Evolutionary conservation across 2,113 vertebrate species (phyloP).

Genomic region (Sinocyclocheilus rhinocerous): DNA sequence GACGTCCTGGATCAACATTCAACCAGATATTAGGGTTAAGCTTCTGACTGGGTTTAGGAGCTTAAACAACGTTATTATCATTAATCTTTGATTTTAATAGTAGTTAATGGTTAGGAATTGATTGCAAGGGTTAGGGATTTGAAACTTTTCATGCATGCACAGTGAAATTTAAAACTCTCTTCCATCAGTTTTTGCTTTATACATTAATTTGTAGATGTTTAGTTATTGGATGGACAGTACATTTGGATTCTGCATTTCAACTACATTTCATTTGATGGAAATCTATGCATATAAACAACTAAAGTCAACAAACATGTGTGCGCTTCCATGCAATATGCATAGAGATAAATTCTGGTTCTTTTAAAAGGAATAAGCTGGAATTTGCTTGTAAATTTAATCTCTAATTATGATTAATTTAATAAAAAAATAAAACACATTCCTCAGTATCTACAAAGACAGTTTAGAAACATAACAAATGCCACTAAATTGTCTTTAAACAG

Average conservation of each 20-base stretch:
- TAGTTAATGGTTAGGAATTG: background rate
- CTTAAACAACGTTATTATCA: background rate
- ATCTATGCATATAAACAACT: background rate
- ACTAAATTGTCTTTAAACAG: background rate
- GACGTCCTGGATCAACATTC: background rate
- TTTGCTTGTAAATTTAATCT: background rate
- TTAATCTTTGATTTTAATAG: background rate
- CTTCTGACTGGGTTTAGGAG: background rate
- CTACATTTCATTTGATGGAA: background rate
- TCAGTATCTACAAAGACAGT: background rate
- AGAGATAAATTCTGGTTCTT: background rate
- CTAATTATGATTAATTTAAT: background rate
- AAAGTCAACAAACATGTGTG: background rate
- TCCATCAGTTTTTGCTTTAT: background rate
- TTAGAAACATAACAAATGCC: background rate
- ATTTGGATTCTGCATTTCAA: background rate
- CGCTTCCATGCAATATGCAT: background rate
- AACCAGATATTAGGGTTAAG: slow-evolving; percentile 2
- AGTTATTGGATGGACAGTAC: background rate
- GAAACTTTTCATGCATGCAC: background rate
- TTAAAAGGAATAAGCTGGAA: background rate
- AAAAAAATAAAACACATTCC: background rate
- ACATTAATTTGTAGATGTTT: background rate
- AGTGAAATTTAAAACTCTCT: background rate
- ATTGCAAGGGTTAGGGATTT: background rate